These are phyloP conservation scores for Peromyscus leucopus DNA, from an alignment of 2,113 vertebrate species.

Conservation along the genomic window DNA sequence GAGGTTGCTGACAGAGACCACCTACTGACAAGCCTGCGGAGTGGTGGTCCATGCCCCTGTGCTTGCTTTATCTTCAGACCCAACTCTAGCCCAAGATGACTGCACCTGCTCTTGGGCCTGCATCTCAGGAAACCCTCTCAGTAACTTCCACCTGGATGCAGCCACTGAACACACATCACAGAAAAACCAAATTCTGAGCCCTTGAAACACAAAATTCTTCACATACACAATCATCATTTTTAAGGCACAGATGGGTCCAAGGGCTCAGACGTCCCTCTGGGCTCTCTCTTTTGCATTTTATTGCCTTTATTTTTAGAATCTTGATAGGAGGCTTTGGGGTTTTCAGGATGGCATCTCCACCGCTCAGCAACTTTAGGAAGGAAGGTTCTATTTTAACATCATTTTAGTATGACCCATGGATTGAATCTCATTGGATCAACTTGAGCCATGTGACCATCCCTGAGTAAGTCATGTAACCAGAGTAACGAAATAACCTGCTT, in stretches of 20 bases:
- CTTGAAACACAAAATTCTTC: background rate
- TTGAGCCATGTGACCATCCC: background rate
- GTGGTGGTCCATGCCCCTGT: accelerated
- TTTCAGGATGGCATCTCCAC: background rate
- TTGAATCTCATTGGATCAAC: background rate
- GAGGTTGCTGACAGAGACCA: background rate
- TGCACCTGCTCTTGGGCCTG: background rate
- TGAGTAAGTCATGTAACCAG: background rate
- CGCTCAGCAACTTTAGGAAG: background rate
- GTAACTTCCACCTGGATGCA: background rate
- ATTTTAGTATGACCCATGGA: background rate
- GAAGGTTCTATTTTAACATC: background rate
- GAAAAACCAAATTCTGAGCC: background rate
- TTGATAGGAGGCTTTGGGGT: background rate
- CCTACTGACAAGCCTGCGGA: no score
- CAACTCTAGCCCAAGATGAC: background rate
- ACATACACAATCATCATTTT: accelerated
- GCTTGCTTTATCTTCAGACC: background rate
- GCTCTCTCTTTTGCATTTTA: background rate
- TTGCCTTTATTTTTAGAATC: background rate
- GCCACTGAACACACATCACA: no score
- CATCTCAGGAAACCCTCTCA: background rate
- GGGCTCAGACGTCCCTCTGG: background rate
- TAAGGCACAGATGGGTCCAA: background rate
- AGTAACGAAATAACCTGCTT: background rate